phyloP scores from a whole-genome alignment of 2,113 vertebrate species.

The Cranoglanis bouderius region DNA sequence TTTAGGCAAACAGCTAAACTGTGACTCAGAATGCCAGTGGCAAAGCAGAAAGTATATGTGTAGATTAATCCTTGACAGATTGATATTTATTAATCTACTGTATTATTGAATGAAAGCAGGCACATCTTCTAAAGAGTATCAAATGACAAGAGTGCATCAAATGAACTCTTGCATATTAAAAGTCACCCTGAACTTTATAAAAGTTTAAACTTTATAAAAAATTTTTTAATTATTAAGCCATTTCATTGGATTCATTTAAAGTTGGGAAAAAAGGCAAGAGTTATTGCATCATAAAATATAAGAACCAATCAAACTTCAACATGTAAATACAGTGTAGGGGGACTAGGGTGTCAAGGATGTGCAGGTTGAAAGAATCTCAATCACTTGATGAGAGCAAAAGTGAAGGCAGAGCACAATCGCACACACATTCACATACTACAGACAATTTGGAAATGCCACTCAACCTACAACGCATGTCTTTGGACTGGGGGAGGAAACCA shows the following conservation, averaged over 20 bases:
- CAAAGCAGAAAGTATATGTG: neutral
- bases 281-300: neutral
- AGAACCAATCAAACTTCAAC: slow-evolving; percentile 1
- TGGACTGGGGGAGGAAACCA: no score
- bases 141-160: neutral
- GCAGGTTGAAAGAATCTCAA: no score
- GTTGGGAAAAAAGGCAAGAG: neutral
- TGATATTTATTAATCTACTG: neutral
- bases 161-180: neutral
- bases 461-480: no score
- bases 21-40: neutral
- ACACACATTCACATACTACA: no score
- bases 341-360: neutral
- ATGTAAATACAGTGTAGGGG: neutral
- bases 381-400: neutral
- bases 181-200: neutral
- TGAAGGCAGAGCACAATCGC: neutral
- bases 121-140: neutral
- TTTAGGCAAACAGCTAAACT: neutral
- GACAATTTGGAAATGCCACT: no score
- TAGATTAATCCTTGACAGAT: no score
- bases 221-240: neutral
- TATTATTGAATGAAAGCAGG: no score
- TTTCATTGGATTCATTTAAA: neutral
- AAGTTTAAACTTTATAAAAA: neutral